These are phyloP conservation scores for Myotis vivesi DNA, from an alignment of 2,797 vertebrate genomes.

Conservation along the genomic window DNA sequence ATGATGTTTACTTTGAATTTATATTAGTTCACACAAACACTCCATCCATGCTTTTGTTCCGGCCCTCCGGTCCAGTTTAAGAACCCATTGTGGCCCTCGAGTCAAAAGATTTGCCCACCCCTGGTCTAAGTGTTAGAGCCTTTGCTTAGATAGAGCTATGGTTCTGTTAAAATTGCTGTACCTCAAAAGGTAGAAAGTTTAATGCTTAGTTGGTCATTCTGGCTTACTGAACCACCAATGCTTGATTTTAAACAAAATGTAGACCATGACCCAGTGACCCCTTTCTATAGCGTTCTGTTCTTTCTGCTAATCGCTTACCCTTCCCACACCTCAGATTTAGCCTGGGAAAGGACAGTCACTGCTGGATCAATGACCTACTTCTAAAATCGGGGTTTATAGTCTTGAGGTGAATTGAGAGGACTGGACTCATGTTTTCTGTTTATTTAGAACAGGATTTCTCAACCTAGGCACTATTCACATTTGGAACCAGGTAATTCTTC, in stretches of 20 bases:
- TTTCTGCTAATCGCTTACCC: neutral
- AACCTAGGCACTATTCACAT: neutral
- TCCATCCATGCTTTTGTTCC: no score
- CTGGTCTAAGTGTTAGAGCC: neutral
- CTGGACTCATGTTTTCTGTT: neutral
- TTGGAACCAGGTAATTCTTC: neutral
- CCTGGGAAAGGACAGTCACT: neutral
- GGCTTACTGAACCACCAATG: neutral
- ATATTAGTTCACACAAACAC: no score
- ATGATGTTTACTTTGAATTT: no score
- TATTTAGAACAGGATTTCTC: constrained; percentile 16
- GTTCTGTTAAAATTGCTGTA: neutral
- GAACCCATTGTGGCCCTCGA: no score
- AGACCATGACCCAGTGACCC: neutral
- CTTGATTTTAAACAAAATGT: constrained; percentile 14
- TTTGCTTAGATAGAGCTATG: neutral
- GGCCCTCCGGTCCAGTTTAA: no score
- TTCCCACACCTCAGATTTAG: neutral
- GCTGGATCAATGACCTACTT: neutral
- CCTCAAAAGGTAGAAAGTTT: neutral
- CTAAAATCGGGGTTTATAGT: neutral
- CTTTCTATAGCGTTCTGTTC: neutral
- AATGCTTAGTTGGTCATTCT: neutral
- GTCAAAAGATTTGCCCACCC: no score
- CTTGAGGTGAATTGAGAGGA: neutral